phyloP scores from a whole-genome alignment of 1,140 invertebrate genomes.

The Lepidurus packardi region DNA sequence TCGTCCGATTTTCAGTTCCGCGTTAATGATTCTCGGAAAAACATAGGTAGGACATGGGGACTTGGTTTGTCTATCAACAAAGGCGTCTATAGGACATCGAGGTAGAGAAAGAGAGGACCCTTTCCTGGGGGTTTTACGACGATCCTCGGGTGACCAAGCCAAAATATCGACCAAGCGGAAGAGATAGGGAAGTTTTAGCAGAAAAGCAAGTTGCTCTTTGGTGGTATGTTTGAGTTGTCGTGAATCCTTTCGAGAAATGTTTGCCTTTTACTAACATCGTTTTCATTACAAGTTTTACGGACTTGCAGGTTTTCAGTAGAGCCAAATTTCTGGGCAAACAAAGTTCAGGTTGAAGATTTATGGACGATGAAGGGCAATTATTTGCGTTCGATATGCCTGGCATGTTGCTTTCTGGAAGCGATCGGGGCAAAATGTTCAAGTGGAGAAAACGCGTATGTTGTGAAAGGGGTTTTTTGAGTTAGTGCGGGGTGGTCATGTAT shows the following conservation, averaged over 20 bases:
- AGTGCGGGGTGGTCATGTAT: slow-evolving; percentile 7
- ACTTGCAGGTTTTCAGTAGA: too few species aligned
- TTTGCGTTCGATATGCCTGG: slow-evolving; percentile 8
- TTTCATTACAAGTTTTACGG: too few species aligned
- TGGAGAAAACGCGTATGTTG: neutral
- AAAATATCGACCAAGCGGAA: neutral
- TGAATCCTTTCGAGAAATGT: neutral
- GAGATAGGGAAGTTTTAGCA: neutral
- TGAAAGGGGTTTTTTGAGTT: neutral
- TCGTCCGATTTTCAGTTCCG: too few species aligned
- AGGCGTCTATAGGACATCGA: neutral
- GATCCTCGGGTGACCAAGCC: neutral
- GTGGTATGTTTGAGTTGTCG: neutral
- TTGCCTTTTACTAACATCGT: too few species aligned
- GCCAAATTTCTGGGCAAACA: neutral
- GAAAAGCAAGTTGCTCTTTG: neutral
- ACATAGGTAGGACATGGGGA: neutral
- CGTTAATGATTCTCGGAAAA: neutral
- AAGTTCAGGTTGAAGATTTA: slow-evolving; percentile 5
- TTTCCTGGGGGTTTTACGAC: neutral
- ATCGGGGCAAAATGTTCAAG: neutral
- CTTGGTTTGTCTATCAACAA: neutral
- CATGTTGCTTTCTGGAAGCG: neutral
- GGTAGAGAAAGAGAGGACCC: neutral
- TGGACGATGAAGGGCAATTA: neutral